Percentiles rank a stretch among this genome's conserved stretches.
Conservation (phyloP, 1,140 invertebrate species). For the Drosophila nigrodunni region DNA sequence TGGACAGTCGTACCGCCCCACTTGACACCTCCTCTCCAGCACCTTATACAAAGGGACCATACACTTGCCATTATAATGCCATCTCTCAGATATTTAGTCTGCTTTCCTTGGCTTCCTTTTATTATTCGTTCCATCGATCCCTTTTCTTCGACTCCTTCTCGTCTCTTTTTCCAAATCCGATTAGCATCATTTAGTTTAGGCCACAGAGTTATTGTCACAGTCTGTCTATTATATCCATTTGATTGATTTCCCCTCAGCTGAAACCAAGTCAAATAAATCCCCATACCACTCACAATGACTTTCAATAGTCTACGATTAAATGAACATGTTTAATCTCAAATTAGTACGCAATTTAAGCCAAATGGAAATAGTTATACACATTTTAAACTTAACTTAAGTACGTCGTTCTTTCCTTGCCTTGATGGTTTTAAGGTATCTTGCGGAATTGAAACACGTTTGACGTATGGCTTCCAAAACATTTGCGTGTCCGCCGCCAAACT, state of each 20-base stretch:
- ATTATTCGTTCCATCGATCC: background rate
- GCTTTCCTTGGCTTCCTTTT: background rate
- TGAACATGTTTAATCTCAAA: background rate
- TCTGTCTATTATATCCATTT: slow-evolving; percentile 68
- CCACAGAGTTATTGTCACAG: slow-evolving; percentile 58
- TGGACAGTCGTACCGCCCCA: background rate
- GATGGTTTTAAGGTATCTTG: background rate
- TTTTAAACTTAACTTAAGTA: too few species aligned
- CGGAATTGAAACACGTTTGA: background rate
- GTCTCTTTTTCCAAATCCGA: slow-evolving; percentile 68
- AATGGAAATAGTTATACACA: too few species aligned
- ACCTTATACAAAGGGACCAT: background rate
- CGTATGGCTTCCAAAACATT: slow-evolving; percentile 4
- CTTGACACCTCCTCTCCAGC: slow-evolving; percentile 43
- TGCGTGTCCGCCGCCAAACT: background rate
- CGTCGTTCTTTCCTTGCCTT: background rate
- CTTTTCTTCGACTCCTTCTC: slow-evolving; percentile 32
- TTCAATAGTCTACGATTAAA: background rate
- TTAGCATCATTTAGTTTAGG: slow-evolving; percentile 77
- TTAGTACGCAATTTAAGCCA: background rate
- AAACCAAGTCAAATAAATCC: background rate
- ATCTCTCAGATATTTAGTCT: background rate
- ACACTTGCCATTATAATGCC: background rate
- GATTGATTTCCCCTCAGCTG: slow-evolving; percentile 63
- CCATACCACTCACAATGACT: background rate